Conservation (phyloP, 2,113 vertebrate genomes). For the Polyodon spathula region DNA sequence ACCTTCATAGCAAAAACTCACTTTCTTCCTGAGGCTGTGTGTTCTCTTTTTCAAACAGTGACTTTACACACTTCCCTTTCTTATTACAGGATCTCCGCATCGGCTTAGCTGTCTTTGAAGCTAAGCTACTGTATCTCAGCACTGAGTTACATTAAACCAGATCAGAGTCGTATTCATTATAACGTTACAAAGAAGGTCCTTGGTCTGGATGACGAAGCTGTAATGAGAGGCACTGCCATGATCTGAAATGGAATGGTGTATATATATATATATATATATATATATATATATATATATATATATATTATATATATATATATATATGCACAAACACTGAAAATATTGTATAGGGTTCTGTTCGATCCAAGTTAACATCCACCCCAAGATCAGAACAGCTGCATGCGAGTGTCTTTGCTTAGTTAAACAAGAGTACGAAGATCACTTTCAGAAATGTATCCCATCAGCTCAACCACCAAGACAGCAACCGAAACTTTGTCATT, state of each 20-base stretch:
- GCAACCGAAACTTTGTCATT: too few species aligned
- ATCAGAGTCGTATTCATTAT: conserved; percentile 31
- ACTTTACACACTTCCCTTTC: neutral
- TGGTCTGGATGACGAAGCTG: neutral
- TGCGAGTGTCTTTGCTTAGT: neutral
- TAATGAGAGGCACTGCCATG: neutral
- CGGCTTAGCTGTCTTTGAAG: conserved; percentile 13
- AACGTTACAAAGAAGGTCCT: conserved; percentile 22
- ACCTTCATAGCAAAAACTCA: too few species aligned
- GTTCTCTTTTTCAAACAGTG: conserved; percentile 9
- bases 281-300: too few species aligned
- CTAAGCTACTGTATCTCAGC: conserved; percentile 14
- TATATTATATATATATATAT: too few species aligned
- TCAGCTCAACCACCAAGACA: neutral
- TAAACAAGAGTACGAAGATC: neutral
- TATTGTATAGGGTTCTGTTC: neutral
- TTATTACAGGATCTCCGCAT: conserved; percentile 22
- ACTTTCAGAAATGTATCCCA: neutral
- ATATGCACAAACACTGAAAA: neutral
- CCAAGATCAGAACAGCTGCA: neutral
- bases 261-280: neutral
- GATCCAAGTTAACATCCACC: neutral
- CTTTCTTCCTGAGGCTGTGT: conserved; percentile 20
- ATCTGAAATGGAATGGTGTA: neutral
- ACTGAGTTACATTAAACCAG: conserved; percentile 26